Conservation (phyloP, 2,113 vertebrate genomes). For the Oenanthe melanoleuca region DNA sequence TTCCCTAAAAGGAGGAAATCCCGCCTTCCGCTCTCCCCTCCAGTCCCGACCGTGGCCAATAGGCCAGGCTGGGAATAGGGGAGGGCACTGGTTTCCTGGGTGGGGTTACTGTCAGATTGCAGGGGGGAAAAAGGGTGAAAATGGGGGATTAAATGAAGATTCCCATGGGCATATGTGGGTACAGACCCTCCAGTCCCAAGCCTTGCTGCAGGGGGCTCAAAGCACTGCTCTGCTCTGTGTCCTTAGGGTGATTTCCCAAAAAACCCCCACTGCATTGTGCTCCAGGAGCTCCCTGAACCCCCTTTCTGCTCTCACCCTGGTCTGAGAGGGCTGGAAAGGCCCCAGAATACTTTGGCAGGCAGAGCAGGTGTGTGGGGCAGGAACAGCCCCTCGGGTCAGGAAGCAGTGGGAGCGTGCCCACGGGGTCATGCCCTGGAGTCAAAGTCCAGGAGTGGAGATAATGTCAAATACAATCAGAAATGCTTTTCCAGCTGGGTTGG, state of each 20-base stretch:
- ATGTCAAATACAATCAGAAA: neutral
- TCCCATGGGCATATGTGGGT: rapidly evolving
- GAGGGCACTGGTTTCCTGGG: rapidly evolving
- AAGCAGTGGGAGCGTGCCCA: neutral
- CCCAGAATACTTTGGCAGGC: rapidly evolving
- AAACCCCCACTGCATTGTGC: rapidly evolving
- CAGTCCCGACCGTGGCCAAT: rapidly evolving
- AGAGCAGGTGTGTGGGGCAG: rapidly evolving
- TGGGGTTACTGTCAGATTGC: neutral
- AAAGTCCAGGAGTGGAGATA: neutral
- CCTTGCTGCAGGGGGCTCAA: rapidly evolving
- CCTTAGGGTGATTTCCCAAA: neutral
- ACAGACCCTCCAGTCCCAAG: neutral
- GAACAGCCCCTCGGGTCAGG: neutral
- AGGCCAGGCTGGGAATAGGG: rapidly evolving
- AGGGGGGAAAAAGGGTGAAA: neutral
- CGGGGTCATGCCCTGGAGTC: rapidly evolving
- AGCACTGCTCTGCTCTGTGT: neutral
- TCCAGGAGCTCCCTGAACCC: neutral
- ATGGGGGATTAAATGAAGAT: neutral
- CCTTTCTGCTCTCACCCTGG: too few species aligned
- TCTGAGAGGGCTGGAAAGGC: neutral
- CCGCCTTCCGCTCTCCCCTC: rapidly evolving
- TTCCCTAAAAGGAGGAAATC: neutral
- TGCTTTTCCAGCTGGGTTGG: neutral